These are phyloP conservation scores for Orchestia grillus DNA, from an alignment of 1,140 invertebrate species.

Conservation along the genomic window DNA sequence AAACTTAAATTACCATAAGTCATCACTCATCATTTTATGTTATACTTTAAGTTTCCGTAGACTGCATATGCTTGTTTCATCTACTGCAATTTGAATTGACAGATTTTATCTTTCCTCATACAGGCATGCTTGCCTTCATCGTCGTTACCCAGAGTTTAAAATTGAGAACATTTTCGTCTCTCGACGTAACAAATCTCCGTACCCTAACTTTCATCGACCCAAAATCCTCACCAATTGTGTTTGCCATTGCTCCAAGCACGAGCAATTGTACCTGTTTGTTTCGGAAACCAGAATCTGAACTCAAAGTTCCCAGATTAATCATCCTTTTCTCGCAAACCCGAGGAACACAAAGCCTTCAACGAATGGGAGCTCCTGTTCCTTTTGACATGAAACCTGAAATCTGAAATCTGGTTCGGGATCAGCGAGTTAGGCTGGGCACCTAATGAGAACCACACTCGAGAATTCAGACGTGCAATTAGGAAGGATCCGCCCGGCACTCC, in stretches of 20 bases:
- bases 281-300: not conserved
- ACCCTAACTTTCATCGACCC: not conserved
- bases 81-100: not conserved
- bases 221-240: not conserved
- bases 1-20: too few relatives aligned
- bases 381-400: not conserved
- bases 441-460: constrained; percentile 46
- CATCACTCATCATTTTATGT: too few relatives aligned
- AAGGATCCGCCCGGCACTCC: not conserved
- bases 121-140: not conserved
- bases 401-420: not conserved
- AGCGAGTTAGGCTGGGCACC: not conserved
- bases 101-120: not conserved
- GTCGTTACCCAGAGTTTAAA: not conserved
- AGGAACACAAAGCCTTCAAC: not conserved
- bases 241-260: not conserved
- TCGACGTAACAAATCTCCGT: not conserved
- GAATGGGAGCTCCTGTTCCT: not conserved
- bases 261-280: not conserved
- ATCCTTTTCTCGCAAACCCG: not conserved
- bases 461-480: constrained; percentile 44
- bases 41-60: too few relatives aligned
- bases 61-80: not conserved
- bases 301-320: not conserved
- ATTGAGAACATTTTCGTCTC: not conserved